A percentile compares a stretch with the other conserved stretches of the same genome.
These are phyloP conservation scores for Copidosoma floridanum DNA, from an alignment of 1,140 invertebrate species.

Conservation along the genomic window DNA sequence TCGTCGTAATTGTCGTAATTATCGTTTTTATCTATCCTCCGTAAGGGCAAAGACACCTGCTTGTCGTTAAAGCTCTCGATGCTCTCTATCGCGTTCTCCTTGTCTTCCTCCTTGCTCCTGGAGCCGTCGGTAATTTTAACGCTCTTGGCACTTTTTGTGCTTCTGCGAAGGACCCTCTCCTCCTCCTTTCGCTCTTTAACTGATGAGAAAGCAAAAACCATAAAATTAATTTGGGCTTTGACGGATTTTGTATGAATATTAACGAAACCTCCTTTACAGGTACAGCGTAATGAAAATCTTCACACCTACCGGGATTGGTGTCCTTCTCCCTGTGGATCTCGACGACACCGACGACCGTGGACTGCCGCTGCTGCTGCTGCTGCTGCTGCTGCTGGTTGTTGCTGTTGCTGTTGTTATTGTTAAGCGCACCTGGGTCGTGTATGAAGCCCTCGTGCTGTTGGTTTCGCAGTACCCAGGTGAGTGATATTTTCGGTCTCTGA, in stretches of 20 bases:
- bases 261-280: no score
- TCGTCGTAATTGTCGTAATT: constrained; percentile 33
- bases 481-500: constrained; percentile 66
- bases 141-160: constrained; percentile 30
- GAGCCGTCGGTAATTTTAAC: constrained; percentile 6
- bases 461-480: constrained; percentile 68
- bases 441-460: constrained; percentile 42
- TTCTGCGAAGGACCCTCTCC: constrained; percentile 35
- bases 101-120: constrained; percentile 30
- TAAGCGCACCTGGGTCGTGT: constrained; percentile 4
- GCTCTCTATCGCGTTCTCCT: constrained; percentile 31
- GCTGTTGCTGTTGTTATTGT: constrained; percentile 17
- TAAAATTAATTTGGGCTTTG: neutral
- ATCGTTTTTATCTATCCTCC: constrained; percentile 37
- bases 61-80: constrained; percentile 37
- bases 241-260: no score
- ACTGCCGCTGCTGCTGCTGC: neutral
- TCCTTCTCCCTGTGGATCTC: neutral
- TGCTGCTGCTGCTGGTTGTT: constrained; percentile 17
- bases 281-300: neutral
- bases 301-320: neutral
- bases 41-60: constrained; percentile 29
- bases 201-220: neutral
- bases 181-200: constrained; percentile 23
- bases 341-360: neutral